A percentile compares a stretch with the other conserved stretches of the same genome.
These are phyloP conservation scores for Anticlea derivata DNA, from an alignment of 2,888 invertebrate species.

Conservation along the genomic window DNA sequence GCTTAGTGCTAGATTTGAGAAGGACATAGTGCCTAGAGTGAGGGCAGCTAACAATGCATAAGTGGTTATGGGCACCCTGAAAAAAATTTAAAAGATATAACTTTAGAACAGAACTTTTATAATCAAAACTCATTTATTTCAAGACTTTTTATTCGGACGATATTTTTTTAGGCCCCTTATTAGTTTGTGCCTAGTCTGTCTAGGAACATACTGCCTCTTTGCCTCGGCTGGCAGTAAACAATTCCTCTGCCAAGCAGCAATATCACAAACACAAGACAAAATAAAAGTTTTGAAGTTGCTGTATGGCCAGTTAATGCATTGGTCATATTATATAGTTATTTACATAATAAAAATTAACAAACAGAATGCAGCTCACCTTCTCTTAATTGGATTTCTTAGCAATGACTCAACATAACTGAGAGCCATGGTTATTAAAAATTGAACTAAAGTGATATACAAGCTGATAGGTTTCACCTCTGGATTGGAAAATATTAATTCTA, in stretches of 20 bases:
- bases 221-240: no score
- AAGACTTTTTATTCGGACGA: no score
- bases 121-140: no score
- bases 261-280: no score
- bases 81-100: constrained; percentile 43
- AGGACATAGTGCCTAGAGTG: constrained; percentile 97
- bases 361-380: constrained; percentile 77
- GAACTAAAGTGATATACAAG: constrained; percentile 95
- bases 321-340: no score
- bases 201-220: no score
- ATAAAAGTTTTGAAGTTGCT: no score
- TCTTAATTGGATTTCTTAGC: constrained; percentile 84
- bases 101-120: no score
- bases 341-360: background rate
- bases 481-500: constrained; percentile 96
- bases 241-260: no score
- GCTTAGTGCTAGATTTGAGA: constrained; percentile 96
- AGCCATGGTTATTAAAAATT: constrained; percentile 93
- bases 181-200: no score
- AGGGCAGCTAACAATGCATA: constrained; percentile 93
- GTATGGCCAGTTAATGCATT: no score
- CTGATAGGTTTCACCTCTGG: constrained; percentile 95
- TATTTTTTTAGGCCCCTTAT: no score
- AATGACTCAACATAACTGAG: constrained; percentile 91
- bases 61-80: constrained; percentile 91